These are phyloP conservation scores for Caenorhabditis sp. DNA, from an alignment of 2,888 invertebrate genomes.

Conservation along the genomic window DNA sequence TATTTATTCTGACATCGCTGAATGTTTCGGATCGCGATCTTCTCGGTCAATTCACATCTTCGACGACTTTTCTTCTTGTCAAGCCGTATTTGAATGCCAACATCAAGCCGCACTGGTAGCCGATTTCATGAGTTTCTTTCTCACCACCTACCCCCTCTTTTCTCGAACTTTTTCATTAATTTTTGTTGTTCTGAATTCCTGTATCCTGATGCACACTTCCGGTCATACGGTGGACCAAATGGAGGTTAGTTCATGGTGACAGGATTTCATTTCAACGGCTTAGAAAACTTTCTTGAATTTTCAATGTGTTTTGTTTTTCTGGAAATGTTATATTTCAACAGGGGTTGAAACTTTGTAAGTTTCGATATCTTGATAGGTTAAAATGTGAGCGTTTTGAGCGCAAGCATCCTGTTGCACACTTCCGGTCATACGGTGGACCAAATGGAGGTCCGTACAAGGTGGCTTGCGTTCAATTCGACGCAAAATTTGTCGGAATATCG, in stretches of 20 bases:
- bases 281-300: slow-evolving; percentile 12
- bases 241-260: slow-evolving; percentile 38
- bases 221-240: slow-evolving; percentile 50
- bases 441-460: slow-evolving; percentile 41
- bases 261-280: slow-evolving; percentile 21
- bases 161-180: slow-evolving; percentile 21
- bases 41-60: slow-evolving; percentile 11
- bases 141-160: neutral
- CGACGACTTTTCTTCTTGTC: too few relatives aligned
- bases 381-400: slow-evolving; percentile 28
- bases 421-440: slow-evolving; percentile 51
- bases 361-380: slow-evolving; percentile 9
- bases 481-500: slow-evolving; percentile 3
- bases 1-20: neutral
- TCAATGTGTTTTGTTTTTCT: too few relatives aligned
- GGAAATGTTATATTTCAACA: neutral
- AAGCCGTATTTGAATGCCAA: too few relatives aligned
- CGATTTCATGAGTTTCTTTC: slow-evolving; percentile 16
- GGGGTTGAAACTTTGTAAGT: neutral
- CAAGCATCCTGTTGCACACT: slow-evolving; percentile 29
- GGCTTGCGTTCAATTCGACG: slow-evolving; percentile 25
- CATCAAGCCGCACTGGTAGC: neutral
- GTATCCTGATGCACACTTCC: slow-evolving; percentile 33
- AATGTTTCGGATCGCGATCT: neutral
- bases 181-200: slow-evolving; percentile 30